These are phyloP conservation scores for Pluvianellus socialis DNA, from an alignment of 2,113 vertebrate species.

Conservation along the genomic window DNA sequence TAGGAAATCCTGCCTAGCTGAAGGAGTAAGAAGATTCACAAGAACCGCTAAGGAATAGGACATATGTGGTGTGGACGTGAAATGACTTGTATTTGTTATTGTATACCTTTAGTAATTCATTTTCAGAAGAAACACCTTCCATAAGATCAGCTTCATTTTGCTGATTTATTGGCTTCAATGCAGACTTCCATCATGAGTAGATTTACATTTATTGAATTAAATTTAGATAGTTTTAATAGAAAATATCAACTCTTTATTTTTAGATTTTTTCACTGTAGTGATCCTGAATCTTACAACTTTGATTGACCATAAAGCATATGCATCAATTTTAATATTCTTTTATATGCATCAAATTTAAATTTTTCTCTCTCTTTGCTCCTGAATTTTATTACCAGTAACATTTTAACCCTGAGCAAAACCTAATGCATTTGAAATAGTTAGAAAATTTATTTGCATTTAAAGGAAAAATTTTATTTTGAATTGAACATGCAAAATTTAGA, in stretches of 20 bases:
- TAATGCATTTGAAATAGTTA: background rate
- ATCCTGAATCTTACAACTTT: background rate
- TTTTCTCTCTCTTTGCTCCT: background rate
- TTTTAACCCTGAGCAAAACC: background rate
- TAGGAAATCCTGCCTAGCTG: background rate
- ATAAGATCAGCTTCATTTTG: background rate
- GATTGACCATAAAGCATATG: background rate
- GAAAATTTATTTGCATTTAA: background rate
- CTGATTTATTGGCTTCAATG: background rate
- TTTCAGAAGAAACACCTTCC: background rate
- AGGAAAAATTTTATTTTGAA: background rate
- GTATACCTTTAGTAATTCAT: background rate
- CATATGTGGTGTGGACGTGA: background rate
- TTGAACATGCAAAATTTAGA: background rate
- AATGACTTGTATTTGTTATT: background rate
- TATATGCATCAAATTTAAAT: background rate
- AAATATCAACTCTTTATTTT: background rate
- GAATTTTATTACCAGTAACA: background rate
- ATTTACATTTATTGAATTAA: background rate
- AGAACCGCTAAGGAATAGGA: background rate
- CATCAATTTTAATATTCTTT: background rate
- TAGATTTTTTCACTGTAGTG: background rate
- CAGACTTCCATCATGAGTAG: background rate
- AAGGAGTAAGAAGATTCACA: background rate
- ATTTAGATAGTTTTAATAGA: background rate